Base-by-base conservation (phyloP, 2,797 vertebrate species). In the Podargus strigoides region DNA sequence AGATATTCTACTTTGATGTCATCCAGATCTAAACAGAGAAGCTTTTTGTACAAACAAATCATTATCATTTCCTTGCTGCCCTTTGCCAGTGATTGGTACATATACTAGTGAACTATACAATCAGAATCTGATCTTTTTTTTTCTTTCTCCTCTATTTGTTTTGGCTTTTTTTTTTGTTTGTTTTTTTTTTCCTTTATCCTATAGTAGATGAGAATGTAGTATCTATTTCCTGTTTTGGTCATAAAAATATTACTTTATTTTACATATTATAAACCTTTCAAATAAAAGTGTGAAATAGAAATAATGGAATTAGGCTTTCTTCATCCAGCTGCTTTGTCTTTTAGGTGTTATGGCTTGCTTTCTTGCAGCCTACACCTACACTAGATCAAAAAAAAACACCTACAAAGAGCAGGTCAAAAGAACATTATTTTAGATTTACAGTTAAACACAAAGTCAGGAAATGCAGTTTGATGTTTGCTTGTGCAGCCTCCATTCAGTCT, bases 1-100 rank as follows among this genome's bases (percentile, higher is more conserved):
- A 93, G 42, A 67, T 93, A 85, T 37, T 85, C 77, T 87, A 27
- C 77, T 94, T 93, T 90, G 83, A 82, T 89, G 80, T 56, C 59
- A 73, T 56, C 53, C 66, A 81, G 79, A 81, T 86, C n/a, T 50
- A 92, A 94, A 94, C 24, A 90, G 26, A 89, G 70, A 72, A 80
- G 36, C 13, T 34, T 91, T 89, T 78, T 52, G 64, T 84, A 47
- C 50, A 93, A 93, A 91, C 26, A 75, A 83, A 89, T 68, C 14
- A 68, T 91, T 89, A 77, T 59, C 1, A 52, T 95, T 93, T 94
- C 60, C 59, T 90, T 74, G 18, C 53, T 60, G 58, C 30, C 46
- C 64, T 91, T 92, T 93, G 46, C 49, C 47, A 69, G 20, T 53
- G 47, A 42, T 87, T 0, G 0, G 49, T 42, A 76, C 44, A 44